Conservation (phyloP, 2,888 invertebrate species). For the Abrostola tripartita region DNA sequence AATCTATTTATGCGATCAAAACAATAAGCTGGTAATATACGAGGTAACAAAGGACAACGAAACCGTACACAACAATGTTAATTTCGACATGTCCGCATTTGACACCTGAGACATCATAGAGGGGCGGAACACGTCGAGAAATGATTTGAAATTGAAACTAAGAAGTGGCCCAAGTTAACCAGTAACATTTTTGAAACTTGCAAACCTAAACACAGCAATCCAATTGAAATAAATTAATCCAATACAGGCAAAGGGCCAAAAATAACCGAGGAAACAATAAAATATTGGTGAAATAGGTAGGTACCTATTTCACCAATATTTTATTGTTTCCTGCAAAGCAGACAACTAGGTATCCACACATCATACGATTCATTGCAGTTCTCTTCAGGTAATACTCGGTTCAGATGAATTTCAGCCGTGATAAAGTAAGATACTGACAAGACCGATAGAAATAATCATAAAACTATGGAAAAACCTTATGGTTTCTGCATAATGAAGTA, state of each 20-base stretch:
- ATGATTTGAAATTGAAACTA: conserved; percentile 66
- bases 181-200: not conserved
- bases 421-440: no score
- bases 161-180: conserved; percentile 52
- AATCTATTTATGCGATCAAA: not conserved
- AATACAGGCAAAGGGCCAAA: not conserved
- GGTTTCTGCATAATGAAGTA: no score
- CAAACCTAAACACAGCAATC: not conserved
- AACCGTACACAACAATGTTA: conserved; percentile 41
- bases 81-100: conserved; percentile 66
- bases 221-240: not conserved
- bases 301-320: no score
- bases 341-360: no score
- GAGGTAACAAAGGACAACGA: conserved; percentile 20
- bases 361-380: no score
- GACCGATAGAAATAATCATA: no score
- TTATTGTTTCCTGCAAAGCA: no score
- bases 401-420: no score
- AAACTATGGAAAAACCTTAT: no score
- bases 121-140: conserved; percentile 69
- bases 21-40: not conserved
- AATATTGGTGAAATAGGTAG: no score
- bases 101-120: conserved; percentile 60
- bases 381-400: no score
- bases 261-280: no score